Evolutionary conservation across 2,113 vertebrate species (phyloP), one percentile per base, ranked within the genome.

Genomic region (Lepus americanus): DNA sequence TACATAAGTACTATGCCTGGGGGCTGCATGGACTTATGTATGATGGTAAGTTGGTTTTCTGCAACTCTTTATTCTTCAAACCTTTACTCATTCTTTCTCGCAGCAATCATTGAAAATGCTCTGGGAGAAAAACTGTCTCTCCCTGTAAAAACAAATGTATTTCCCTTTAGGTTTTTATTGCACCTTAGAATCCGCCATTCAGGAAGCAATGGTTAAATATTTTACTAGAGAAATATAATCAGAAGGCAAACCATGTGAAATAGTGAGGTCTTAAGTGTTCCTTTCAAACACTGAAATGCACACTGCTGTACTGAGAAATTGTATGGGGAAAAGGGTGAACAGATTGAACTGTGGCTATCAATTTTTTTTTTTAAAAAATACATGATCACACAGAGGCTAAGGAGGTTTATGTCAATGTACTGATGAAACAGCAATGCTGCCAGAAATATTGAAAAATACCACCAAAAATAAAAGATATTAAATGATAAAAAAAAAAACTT

Each of bases 141-240:
- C 49, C 88, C 9, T 85, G 59, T 67, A 79, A 90, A 66, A 95
- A 87, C 20, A 92, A 85, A 95, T 79, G 51, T 64, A 80, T 89
- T 89, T 94, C 27, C 39, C 66, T 87, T 85, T 70, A 67, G 69
- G 49, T 77, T 96, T 94, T 89, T 87, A 89, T 64, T 92, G 78
- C 23, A 87, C 44, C 61, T 95, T 94, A 84, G 66, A 94, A 97
- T 80, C 7, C 39, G 53, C 80, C 59, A 94, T 90, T 94, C 69
- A 72, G 85, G 66, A 94, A 96, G 33, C 59, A 83, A 83, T 51
- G 36, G 70, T 95, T 94, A 92, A 90, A 76, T 90, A 88, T 78
- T 96, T 97, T 92, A 92, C 94, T 59, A 89, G 17, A 90, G n/a
- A 95, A 93, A 83, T 76, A 82, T 44, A 96, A 94, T 95, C 90